Evolutionary conservation across 2,113 vertebrate species (phyloP).

Genomic region (Candoia aspera): DNA sequence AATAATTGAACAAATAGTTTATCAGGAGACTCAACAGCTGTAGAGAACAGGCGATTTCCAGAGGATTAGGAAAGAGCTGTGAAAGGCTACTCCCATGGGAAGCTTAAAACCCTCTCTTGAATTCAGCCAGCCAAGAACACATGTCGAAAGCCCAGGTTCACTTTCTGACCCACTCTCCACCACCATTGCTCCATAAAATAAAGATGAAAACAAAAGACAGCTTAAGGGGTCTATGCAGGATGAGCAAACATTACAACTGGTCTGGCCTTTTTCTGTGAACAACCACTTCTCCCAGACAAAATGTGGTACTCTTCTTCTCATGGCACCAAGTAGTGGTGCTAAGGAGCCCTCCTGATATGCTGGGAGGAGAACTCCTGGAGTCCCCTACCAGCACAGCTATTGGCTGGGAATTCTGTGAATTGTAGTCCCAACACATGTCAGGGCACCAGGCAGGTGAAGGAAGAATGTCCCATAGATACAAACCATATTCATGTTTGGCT

Average conservation of each 20-base stretch:
- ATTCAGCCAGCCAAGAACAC: conserved; percentile 62
- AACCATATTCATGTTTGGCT: not conserved
- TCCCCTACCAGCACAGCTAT: not conserved
- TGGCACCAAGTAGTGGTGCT: not conserved
- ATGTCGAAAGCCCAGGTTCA: conserved; percentile 62
- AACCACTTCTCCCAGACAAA: not conserved
- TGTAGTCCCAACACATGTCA: not conserved
- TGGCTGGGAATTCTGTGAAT: not conserved
- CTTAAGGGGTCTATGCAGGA: not conserved
- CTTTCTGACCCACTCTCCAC: conserved; percentile 49
- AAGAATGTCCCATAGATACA: not conserved
- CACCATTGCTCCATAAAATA: not conserved
- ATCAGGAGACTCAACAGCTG: conserved; percentile 80
- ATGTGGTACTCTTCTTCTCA: not conserved
- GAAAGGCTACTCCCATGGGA: conserved; percentile 77
- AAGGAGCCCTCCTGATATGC: not conserved
- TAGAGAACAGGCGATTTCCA: conserved; percentile 77
- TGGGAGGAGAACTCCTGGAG: not conserved
- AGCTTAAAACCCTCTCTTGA: conserved; percentile 67
- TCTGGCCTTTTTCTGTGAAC: not conserved
- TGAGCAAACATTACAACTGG: not conserved
- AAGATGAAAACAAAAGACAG: not conserved
- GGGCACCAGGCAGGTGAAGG: not conserved
- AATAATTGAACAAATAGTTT: conserved; percentile 81
- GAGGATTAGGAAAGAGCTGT: conserved; percentile 75